Evolutionary conservation across 1,140 invertebrate genomes (phyloP), one percentile per base, ranked within the genome.

Genomic region (Aporrectodea caliginosa): DNA sequence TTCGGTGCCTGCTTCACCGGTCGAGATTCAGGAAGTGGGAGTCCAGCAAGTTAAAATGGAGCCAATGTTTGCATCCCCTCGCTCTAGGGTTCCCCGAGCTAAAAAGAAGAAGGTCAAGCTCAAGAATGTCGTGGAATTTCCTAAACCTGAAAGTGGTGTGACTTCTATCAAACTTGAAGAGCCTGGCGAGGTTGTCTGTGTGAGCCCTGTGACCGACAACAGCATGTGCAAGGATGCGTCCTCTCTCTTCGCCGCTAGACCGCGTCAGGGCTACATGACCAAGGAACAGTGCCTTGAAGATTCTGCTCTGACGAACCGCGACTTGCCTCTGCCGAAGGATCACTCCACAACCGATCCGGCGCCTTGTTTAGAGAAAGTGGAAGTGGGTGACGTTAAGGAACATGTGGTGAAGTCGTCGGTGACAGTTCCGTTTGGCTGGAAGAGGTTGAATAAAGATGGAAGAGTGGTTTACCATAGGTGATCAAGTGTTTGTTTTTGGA

Each of bases 381-480:
- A 58, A 12, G 43, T 58, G 43, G 22, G 6, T 22, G 43, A 58
- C 22, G 43, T 58, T 58, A 58, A 58, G 22, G 43, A 58, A 6
- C 22, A 12, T 6, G 6, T 22, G 6, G 6, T 58, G 43, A 58
- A 58, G 22, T 58, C 22, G 6, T 58, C 71, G 68, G 81, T 84
- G 75, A 86, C 86, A 73, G 89, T 91, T 75, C 91, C 91, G 68
- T 89, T 88, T 84, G 90, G 91, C 35, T 91, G 91, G 91, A 90
- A 89, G 82, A 86, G 91, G 80, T 83, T 90, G 33, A 82, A 89
- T 73, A 88, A 88, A 81, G 89, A 90, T 85, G 90, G 89, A 81
- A 85, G 85, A 78, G 85, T 91, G 79, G 86, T 90, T 69, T 91
- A 91, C 86, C 89, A 91, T 82, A 91, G 90, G 90, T 91, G 86